Percentiles rank a stretch among this genome's conserved stretches.
These are phyloP conservation scores for Alsophila aescularia DNA, from an alignment of 2,888 invertebrate species.

Conservation along the genomic window DNA sequence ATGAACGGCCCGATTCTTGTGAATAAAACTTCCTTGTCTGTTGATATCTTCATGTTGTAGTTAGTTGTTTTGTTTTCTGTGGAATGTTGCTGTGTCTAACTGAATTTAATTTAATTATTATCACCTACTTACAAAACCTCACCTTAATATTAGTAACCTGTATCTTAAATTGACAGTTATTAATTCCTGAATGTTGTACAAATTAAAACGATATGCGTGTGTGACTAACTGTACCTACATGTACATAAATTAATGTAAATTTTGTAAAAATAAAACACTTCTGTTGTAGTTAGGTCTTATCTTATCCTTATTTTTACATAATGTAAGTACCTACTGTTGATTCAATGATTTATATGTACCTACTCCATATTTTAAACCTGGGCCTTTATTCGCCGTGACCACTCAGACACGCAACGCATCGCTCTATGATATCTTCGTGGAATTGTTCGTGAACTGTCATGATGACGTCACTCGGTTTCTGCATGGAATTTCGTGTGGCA, in stretches of 20 bases:
- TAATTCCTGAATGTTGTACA: constrained; percentile 10
- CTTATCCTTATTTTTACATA: too few species aligned
- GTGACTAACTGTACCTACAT: constrained; percentile 20
- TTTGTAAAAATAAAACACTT: neutral
- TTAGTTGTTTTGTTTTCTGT: constrained; percentile 29
- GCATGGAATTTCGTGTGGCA: too few species aligned
- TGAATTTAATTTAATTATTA: neutral
- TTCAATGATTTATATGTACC: too few species aligned
- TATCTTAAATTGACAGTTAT: neutral
- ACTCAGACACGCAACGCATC: too few species aligned
- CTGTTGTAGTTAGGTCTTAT: too few species aligned
- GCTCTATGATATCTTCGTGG: too few species aligned
- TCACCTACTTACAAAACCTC: constrained; percentile 12
- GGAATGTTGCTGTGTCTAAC: constrained; percentile 29
- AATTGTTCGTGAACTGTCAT: too few species aligned
- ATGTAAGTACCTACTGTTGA: too few species aligned
- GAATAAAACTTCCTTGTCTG: constrained; percentile 53
- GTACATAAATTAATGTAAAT: constrained; percentile 14
- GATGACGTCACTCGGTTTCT: too few species aligned
- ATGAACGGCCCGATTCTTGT: constrained; percentile 50
- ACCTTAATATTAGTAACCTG: neutral
- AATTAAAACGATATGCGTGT: neutral
- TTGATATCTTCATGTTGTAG: constrained; percentile 32
- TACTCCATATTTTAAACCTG: too few species aligned
- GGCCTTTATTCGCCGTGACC: too few species aligned